Evolutionary conservation across 1,140 invertebrate genomes (phyloP), one percentile per base, ranked within the genome.

Genomic region (Cephus cinctus): DNA sequence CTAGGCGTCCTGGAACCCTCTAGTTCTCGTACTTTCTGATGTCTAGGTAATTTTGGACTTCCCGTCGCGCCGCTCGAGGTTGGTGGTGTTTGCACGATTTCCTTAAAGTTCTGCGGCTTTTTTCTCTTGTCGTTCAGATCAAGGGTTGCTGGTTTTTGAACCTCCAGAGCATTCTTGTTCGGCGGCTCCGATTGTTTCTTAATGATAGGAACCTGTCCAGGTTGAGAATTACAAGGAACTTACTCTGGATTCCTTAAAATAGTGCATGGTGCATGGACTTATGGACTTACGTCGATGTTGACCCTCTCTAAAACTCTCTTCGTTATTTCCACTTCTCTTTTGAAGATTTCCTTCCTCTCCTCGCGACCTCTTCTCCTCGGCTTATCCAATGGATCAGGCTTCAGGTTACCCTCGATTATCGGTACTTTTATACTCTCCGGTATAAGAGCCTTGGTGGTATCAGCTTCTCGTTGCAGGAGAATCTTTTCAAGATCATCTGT

Each of bases 401-500:
- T 76, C 5, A 76, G 44, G 23, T 76, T 76, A 0, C 73, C 73
- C 12, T 60, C 73, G 4, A 75, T 61, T 20, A 77, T 70, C 14
- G 73, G 65, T 6, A 77, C 68, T 5, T 67, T 69, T 42, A 77
- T 74, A 27, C 63, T 67, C 1, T 75, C 72, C 0, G 75, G 75
- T 19, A 76, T 77, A 19, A 77, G 50, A 5, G 72, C 75, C n/a
- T 67, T 69, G 8, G 75, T 76, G 14, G 74, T 75, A 43, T 77
- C 74, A 2, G 70, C 75, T 32, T 77, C 74, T 0, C 75, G 66
- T 45, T 72, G 79, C 45, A 87, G 56, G n/a, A 88, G 60, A 12
- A 85, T 77, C 61, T 83, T 84, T 60, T 87, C 85, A 3, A 87
- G 72, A 23, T 82, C 78, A 36, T 84, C 81, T 0, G 77, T 73